Base-by-base conservation (phyloP, 2,888 invertebrate species). In the Acanthococcus lagerstroemiae region DNA sequence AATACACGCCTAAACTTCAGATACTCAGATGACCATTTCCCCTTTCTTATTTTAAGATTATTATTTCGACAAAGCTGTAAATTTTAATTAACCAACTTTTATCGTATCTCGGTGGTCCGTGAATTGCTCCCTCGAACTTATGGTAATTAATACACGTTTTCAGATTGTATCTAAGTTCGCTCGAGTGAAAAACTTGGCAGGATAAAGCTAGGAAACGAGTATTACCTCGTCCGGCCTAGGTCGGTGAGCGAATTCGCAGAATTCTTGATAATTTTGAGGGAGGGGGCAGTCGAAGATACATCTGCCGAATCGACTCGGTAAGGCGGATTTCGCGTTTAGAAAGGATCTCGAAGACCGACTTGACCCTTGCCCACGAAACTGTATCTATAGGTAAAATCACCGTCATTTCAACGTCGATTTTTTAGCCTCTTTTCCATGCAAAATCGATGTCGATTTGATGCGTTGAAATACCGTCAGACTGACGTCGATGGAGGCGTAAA, bases 21-120 rank as follows among this genome's bases (percentile, higher is more conserved):
- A 21, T 50, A 50, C 61, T 52, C 26, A 19, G 48, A 48, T 46
- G 48, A 46, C 60, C 60, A 60, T 27, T 48, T 60, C 26, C 30
- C 60, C 60, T 26, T 48, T 46, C 60, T 48, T 46, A 60, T 48
- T 60, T 60, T 46, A 37, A 48, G 46, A 60, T 60, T 60, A 48
- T 48, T 46, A 48, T 45, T 24, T 48, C 26, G 46, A 48, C 60
- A 48, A 30, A 48, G 48, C 17, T 50, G 61, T 50, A 61, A 61
- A 60, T 60, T 61, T 50, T 61, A 30, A 48, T 48, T 48, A 46
- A 48, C 50, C 50, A 27, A 61, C 50, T 48, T 50, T 22, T 22
- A 52, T 21, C 12, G 19, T 22, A 19, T 21, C 7, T 48, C 22
- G 48, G 17, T n/a, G 48, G 25, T 19, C 48, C 17, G 19, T 52